Conservation (phyloP, 2,797 vertebrate species). For the Rhabdophis nuchalis region DNA sequence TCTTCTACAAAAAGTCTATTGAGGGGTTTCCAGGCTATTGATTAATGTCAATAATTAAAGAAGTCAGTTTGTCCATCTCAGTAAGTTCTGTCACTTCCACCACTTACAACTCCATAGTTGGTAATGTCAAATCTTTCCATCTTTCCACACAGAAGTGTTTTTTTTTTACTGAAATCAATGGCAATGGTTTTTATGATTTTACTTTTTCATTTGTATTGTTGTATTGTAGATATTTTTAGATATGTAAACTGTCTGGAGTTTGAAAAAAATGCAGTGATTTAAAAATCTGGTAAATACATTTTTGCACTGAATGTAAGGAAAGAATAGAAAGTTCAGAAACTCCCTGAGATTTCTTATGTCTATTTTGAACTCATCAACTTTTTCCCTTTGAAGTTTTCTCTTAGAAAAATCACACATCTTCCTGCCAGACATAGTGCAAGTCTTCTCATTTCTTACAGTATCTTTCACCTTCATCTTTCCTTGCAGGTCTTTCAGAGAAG, state of each 20-base stretch:
- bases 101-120: background rate
- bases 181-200: background rate
- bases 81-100: background rate
- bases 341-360: background rate
- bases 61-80: background rate
- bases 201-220: background rate
- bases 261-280: background rate
- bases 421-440: rapidly evolving
- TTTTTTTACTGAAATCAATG: background rate
- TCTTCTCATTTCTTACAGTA: background rate
- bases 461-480: background rate
- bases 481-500: conserved; percentile 92
- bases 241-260: background rate
- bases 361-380: background rate
- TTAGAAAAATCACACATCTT: background rate
- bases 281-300: background rate
- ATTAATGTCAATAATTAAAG: background rate
- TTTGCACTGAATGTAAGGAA: background rate
- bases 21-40: background rate
- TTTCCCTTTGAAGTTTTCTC: background rate
- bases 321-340: background rate
- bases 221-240: background rate
- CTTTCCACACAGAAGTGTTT: background rate
- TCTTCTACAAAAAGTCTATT: background rate
- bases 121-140: background rate